phyloP scores from a whole-genome alignment of 2,888 invertebrate genomes.

The Dinocampus coccinellae region DNA sequence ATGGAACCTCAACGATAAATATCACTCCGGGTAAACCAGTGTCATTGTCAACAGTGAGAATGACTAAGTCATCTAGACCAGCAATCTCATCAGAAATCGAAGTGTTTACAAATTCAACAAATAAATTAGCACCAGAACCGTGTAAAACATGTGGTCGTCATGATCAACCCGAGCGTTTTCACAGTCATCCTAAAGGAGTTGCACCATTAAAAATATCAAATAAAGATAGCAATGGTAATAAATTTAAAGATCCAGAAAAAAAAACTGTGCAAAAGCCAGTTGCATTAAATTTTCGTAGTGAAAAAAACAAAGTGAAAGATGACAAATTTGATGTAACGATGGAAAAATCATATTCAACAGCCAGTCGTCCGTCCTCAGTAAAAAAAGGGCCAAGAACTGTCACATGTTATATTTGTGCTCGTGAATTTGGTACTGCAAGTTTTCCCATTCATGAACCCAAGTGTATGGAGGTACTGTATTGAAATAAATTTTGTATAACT shows the following conservation, averaged over 20 bases:
- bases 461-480: conserved; percentile 76
- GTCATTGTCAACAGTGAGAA: conserved; percentile 48
- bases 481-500: conserved; percentile 39
- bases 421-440: conserved; percentile 77
- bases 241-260: conserved; percentile 56
- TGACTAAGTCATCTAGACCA: conserved; percentile 47
- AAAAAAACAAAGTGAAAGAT: conserved; percentile 44
- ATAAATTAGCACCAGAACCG: conserved; percentile 69
- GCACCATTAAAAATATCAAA: conserved; percentile 21
- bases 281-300: conserved; percentile 69
- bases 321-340: not conserved
- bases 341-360: conserved; percentile 17
- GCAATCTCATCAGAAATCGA: conserved; percentile 53
- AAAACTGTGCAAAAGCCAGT: conserved; percentile 72
- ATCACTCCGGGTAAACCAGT: conserved; percentile 38
- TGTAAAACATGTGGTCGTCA: conserved; percentile 78
- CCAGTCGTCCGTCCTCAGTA: not conserved
- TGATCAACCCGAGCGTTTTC: conserved; percentile 78
- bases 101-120: conserved; percentile 48
- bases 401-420: conserved; percentile 76
- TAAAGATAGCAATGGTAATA: conserved; percentile 49
- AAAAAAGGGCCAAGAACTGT: conserved; percentile 63
- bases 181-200: conserved; percentile 71
- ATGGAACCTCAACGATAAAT: not conserved
- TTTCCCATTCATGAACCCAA: conserved; percentile 78